These are phyloP conservation scores for Euleptes europaea DNA, from an alignment of 2,113 vertebrate species.

Conservation along the genomic window DNA sequence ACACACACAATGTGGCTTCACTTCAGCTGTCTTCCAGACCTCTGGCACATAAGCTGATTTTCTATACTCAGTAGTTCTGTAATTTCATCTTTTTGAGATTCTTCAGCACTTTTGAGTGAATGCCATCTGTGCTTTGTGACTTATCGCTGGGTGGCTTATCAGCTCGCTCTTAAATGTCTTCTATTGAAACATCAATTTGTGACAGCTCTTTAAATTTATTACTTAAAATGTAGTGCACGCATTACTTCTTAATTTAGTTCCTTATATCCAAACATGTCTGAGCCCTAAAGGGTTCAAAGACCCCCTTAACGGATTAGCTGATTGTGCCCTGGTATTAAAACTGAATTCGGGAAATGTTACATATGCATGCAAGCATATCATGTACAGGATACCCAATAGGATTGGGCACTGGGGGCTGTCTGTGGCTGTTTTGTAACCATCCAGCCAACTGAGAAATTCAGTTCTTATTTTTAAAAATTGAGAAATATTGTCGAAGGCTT, in stretches of 20 bases:
- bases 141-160: not conserved
- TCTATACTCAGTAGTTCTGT: not conserved
- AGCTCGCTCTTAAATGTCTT: conserved; percentile 1
- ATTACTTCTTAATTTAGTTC: not conserved
- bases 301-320: not conserved
- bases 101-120: not conserved
- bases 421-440: no score
- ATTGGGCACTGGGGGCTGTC: not conserved
- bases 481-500: no score
- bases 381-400: not conserved
- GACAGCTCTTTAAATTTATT: conserved; percentile 11
- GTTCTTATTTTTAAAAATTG: no score
- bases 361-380: not conserved
- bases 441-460: no score
- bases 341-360: not conserved
- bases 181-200: conserved; percentile 8
- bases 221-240: not conserved
- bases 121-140: conserved; percentile 4
- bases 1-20: not conserved
- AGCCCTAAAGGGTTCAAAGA: not conserved
- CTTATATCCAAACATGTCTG: not conserved
- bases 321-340: not conserved
- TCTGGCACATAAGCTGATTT: not conserved
- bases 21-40: not conserved
- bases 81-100: conserved; percentile 5